Conservation (phyloP, 2,888 invertebrate species). For the Crioceris asparagi region DNA sequence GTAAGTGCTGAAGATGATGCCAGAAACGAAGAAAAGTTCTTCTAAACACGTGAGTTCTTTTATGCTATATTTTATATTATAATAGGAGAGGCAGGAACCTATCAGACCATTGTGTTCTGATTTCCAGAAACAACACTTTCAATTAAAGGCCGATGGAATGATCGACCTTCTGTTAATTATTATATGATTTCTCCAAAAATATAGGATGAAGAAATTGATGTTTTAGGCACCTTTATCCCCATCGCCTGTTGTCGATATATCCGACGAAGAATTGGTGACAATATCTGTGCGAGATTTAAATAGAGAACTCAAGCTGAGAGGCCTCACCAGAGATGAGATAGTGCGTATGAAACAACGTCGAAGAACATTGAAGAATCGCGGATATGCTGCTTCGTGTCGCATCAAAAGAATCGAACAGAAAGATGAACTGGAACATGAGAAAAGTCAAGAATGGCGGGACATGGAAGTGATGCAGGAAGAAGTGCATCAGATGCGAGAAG, state of each 20-base stretch:
- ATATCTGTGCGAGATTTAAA: conserved; percentile 89
- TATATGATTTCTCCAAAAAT: too few species aligned
- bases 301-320: conserved; percentile 75
- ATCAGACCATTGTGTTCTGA: too few species aligned
- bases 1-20: too few species aligned
- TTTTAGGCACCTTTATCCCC: conserved; percentile 76
- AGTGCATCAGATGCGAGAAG: conserved; percentile 65
- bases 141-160: too few species aligned
- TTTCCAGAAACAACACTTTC: too few species aligned
- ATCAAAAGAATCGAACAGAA: conserved; percentile 92
- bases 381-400: conserved; percentile 90
- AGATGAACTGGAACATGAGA: conserved; percentile 84
- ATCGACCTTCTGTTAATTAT: too few species aligned
- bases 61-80: too few species aligned
- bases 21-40: too few species aligned
- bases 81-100: too few species aligned
- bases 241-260: conserved; percentile 73
- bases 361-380: conserved; percentile 89
- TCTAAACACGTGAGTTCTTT: too few species aligned
- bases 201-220: too few species aligned
- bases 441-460: conserved; percentile 71
- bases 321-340: conserved; percentile 78
- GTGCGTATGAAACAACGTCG: conserved; percentile 91
- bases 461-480: conserved; percentile 78
- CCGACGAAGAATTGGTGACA: conserved; percentile 85